Evolutionary conservation across 1,140 invertebrate genomes (phyloP), one percentile per base, ranked within the genome.

Genomic region (Calephelis nemesis): DNA sequence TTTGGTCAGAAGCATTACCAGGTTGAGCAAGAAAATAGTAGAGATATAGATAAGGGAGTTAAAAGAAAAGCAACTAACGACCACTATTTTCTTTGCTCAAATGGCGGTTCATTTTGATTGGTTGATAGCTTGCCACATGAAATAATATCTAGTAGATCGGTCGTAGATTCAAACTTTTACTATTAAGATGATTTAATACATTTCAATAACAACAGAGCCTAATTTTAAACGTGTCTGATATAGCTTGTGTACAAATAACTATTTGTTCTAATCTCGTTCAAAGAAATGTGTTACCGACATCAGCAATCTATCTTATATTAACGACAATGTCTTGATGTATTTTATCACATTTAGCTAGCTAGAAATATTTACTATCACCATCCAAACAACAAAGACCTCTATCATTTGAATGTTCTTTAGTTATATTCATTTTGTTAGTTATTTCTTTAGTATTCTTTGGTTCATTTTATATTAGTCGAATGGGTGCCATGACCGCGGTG

Each of bases 271-370:
- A 88, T 85, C 79, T 83, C 74, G 77, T 83, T 76, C 77, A 83
- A 81, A 83, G 76, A 79, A 87, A 87, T 85, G 79, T 81, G 78
- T 84, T 86, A 78, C 81, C 76, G 74, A 83, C 80, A 79, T 79
- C 76, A 69, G 73, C 82, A 77, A 89, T 91, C 74, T 87, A 88
- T 89, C 87, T 89, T 86, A 68, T 70, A 77, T 68, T 88, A 91
- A 89, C 82, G 85, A 91, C 88, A 88, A 87, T 87, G 83, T 86
- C 83, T 87, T 88, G 84, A 87, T 90, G 72, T 88, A 87, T 89
- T 88, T 87, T 87, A 89, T 89, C 87, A 85, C 84, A 88, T 88
- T 86, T 86, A 85, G 84, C 77, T 72, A 62, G 76, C 79, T 84
- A 79, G 80, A 88, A 88, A 91, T 88, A 88, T 88, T 87, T 83